Evolutionary conservation across 2,113 vertebrate species (phyloP).

Genomic region (Hydrolagus affinis): DNA sequence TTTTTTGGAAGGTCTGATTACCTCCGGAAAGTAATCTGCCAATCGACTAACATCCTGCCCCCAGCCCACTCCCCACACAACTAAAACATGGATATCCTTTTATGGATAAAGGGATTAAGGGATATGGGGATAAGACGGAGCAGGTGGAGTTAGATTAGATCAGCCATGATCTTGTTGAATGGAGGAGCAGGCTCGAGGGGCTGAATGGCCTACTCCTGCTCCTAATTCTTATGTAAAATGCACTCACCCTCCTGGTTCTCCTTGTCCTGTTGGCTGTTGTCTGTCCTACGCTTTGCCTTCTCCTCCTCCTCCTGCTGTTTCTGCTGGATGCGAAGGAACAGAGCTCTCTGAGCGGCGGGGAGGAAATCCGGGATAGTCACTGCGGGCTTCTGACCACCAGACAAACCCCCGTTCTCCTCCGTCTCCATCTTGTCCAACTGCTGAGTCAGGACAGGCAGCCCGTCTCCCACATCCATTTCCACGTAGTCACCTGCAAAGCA

Average conservation of each 20-base stretch:
- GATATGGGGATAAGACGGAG: too few species aligned
- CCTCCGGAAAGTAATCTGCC: too few species aligned
- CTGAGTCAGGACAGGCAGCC: conserved; percentile 40
- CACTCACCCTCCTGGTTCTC: conserved; percentile 71
- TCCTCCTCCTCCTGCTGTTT: conserved; percentile 92
- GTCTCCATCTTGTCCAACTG: conserved; percentile 44
- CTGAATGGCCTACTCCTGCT: too few species aligned
- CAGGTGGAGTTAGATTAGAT: too few species aligned
- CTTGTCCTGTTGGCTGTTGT: conserved; percentile 59
- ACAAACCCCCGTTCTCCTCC: conserved; percentile 41
- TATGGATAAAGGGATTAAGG: too few species aligned
- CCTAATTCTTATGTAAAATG: too few species aligned
- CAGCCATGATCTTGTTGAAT: too few species aligned
- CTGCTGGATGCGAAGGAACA: conserved; percentile 88
- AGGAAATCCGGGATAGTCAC: conserved; percentile 76
- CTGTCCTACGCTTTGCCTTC: conserved; percentile 69
- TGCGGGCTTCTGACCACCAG: conserved; percentile 51
- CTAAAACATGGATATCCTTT: too few species aligned
- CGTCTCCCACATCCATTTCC: conserved; percentile 53
- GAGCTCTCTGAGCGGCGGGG: conserved; percentile 79
- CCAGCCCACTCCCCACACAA: too few species aligned
- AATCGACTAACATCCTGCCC: too few species aligned
- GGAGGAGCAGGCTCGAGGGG: too few species aligned
- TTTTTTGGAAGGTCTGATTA: too few species aligned
- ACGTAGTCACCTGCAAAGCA: conserved; percentile 56